Evolutionary conservation across 2,888 invertebrate genomes (phyloP).

Genomic region (Spilarctia lutea): DNA sequence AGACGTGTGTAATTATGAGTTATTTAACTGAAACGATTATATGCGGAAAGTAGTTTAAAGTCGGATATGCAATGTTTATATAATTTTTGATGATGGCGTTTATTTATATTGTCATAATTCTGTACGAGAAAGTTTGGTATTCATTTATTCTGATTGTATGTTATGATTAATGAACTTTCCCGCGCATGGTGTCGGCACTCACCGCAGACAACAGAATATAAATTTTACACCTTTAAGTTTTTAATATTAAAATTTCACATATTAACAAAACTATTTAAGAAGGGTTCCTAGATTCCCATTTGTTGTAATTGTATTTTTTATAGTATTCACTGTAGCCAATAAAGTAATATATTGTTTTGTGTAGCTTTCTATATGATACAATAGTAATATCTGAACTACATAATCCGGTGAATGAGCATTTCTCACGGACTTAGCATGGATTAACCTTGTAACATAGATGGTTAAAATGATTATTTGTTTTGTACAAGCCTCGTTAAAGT

Average conservation of each 20-base stretch:
- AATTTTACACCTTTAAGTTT: background rate
- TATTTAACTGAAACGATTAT: background rate
- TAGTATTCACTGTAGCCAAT: background rate
- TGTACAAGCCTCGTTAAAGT: background rate
- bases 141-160: slow-evolving; percentile 2
- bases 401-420: background rate
- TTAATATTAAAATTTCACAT: background rate
- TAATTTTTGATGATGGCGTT: slow-evolving; percentile 7
- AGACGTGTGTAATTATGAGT: slow-evolving; percentile 12
- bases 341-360: background rate
- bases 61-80: slow-evolving; percentile 3
- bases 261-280: background rate
- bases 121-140: slow-evolving; percentile 19
- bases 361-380: background rate
- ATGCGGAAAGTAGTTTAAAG: background rate
- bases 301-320: background rate
- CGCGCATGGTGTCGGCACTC: background rate
- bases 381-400: background rate
- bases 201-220: background rate
- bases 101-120: slow-evolving; percentile 7
- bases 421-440: background rate
- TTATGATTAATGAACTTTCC: slow-evolving; percentile 5
- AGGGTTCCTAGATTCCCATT: background rate
- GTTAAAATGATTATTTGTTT: background rate
- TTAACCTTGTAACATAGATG: background rate